Evolutionary conservation across 2,113 vertebrate genomes (phyloP).

Genomic region (Oophaga pumilio): DNA sequence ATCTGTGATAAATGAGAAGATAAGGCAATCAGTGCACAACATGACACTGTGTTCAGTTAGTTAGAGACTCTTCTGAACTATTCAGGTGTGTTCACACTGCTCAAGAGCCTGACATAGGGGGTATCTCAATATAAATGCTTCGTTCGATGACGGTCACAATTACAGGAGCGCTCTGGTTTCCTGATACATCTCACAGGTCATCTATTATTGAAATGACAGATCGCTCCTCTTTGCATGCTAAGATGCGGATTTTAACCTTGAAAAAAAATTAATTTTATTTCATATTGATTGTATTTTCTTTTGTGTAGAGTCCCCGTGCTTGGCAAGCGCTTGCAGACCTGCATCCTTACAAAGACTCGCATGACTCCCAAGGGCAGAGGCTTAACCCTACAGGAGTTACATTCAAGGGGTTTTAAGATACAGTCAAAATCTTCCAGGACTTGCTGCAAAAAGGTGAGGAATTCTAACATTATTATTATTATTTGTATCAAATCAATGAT

Average conservation of each 20-base stretch:
- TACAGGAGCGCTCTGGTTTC: slow-evolving; percentile 74
- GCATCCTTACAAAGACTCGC: slow-evolving; percentile 70
- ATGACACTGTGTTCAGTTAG: slow-evolving; percentile 85
- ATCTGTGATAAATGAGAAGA: slow-evolving; percentile 99
- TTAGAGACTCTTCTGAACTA: slow-evolving; percentile 86
- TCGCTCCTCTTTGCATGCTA: slow-evolving; percentile 65
- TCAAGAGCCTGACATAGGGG: slow-evolving; percentile 76
- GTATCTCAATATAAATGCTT: slow-evolving; percentile 78
- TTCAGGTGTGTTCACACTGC: slow-evolving; percentile 83
- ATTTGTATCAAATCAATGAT: slow-evolving; percentile 59
- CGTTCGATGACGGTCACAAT: slow-evolving; percentile 79
- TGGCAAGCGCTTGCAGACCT: slow-evolving; percentile 77
- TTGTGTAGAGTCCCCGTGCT: slow-evolving; percentile 67
- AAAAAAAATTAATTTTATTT: slow-evolving; percentile 67
- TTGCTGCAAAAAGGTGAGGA: slow-evolving; percentile 76
- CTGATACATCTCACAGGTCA: slow-evolving; percentile 76
- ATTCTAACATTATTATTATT: slow-evolving; percentile 65
- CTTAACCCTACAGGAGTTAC: slow-evolving; percentile 73
- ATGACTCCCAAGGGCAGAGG: slow-evolving; percentile 72
- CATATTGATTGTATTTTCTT: slow-evolving; percentile 41
- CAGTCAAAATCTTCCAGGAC: slow-evolving; percentile 69
- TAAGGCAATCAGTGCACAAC: slow-evolving; percentile 98
- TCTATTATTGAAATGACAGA: slow-evolving; percentile 75
- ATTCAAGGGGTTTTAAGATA: slow-evolving; percentile 70
- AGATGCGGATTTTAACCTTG: slow-evolving; percentile 64